A percentile compares a stretch with the other conserved stretches of the same genome.
phyloP scores from a whole-genome alignment of 2,888 invertebrate genomes.

The Netelia virgata region DNA sequence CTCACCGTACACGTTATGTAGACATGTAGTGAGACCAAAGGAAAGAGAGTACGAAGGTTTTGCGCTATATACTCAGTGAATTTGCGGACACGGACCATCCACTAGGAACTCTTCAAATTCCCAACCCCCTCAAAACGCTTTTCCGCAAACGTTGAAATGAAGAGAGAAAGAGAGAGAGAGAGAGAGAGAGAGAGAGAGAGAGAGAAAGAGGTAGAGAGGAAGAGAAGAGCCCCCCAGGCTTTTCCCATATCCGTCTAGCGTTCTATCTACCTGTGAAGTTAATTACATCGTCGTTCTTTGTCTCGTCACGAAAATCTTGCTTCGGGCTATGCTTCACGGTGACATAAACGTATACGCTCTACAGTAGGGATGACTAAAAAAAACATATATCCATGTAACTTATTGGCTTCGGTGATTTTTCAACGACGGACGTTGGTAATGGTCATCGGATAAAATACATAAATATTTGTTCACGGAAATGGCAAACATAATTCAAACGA shows the following conservation, averaged over 20 bases:
- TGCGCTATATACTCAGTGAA: conserved; percentile 3
- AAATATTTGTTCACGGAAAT: not conserved
- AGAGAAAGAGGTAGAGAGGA: not conserved
- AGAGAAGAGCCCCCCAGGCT: conserved; percentile 10
- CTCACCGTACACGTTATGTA: conserved; percentile 24
- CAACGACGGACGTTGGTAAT: not conserved
- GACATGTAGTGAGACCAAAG: not conserved
- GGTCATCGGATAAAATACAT: no score
- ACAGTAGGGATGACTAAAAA: not conserved
- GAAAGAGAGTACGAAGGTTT: conserved; percentile 26
- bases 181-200: not conserved
- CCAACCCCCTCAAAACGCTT: conserved; percentile 29
- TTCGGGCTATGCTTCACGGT: not conserved
- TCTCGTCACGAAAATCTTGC: conserved; percentile 37
- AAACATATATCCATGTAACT: not conserved
- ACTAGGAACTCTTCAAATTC: conserved; percentile 30
- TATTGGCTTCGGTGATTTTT: conserved; percentile 39
- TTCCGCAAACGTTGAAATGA: conserved; percentile 17
- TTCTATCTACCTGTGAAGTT: conserved; percentile 43
- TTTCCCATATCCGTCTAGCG: conserved; percentile 40
- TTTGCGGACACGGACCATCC: conserved; percentile 10
- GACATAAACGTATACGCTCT: conserved; percentile 2
- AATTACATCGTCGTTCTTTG: conserved; percentile 53
- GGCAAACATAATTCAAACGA: not conserved
- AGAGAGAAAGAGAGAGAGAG: not conserved